Evolutionary conservation across 2,797 vertebrate species (phyloP).

Genomic region (Liasis olivaceus): DNA sequence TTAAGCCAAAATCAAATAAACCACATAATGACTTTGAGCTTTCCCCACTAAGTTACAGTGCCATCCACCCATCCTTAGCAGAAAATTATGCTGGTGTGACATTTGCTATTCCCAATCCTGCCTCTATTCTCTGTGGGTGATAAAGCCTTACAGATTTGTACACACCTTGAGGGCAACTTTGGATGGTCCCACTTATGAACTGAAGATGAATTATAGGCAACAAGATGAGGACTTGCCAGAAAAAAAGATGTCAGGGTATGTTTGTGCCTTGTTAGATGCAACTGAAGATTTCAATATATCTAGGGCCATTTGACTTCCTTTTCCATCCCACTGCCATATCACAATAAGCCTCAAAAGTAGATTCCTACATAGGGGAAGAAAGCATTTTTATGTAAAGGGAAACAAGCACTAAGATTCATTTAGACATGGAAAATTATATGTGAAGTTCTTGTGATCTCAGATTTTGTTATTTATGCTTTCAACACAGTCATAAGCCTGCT

Average conservation of each 20-base stretch:
- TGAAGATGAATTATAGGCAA: not conserved
- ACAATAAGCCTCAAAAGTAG: not conserved
- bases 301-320: not conserved
- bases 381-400: not conserved
- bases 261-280: not conserved
- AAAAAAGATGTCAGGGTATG: not conserved
- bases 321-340: not conserved
- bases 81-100: not conserved
- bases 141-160: not conserved
- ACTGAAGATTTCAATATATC: not conserved
- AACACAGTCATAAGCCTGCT: not conserved
- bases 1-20: not conserved
- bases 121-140: not conserved
- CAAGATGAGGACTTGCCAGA: not conserved
- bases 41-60: not conserved
- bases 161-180: not conserved
- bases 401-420: not conserved
- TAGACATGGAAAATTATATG: not conserved
- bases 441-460: not conserved
- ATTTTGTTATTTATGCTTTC: not conserved
- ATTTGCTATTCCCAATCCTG: not conserved
- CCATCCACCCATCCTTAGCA: not conserved
- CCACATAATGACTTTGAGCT: not conserved
- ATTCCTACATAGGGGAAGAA: not conserved
- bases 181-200: not conserved